Evolutionary conservation across 1,140 invertebrate species (phyloP).

Genomic region (Zaprionus camerounensis): DNA sequence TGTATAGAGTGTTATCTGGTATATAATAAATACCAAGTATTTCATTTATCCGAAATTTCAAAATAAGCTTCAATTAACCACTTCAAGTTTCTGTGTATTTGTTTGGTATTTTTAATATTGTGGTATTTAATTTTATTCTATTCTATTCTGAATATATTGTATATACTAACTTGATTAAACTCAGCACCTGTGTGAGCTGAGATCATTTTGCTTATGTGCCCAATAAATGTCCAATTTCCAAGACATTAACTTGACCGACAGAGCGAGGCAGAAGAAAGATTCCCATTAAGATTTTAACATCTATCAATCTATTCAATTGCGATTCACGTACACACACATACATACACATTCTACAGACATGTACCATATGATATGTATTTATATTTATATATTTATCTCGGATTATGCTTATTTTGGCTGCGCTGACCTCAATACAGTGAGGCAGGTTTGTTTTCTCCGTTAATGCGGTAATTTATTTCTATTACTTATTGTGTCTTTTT

Average conservation of each 20-base stretch:
- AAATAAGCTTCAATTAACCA: no score
- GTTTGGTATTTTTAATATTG: not conserved
- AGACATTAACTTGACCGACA: not conserved
- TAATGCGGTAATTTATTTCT: conserved; percentile 9
- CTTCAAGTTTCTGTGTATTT: no score
- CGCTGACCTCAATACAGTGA: conserved; percentile 47
- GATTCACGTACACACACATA: not conserved
- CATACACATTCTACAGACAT: not conserved
- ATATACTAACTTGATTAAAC: not conserved
- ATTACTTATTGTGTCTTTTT: not conserved
- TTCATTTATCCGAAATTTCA: no score
- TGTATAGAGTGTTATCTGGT: not conserved
- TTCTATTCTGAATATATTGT: not conserved
- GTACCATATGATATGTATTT: not conserved
- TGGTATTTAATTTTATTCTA: not conserved
- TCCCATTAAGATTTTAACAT: not conserved
- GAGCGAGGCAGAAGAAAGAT: not conserved
- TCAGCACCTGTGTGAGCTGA: not conserved
- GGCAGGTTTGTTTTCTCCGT: not conserved
- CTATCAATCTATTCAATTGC: not conserved
- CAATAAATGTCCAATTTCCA: not conserved
- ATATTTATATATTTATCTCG: conserved; percentile 19
- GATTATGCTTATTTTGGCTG: conserved; percentile 1
- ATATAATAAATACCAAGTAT: not conserved
- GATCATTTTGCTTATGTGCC: not conserved